Conservation (phyloP, 2,113 vertebrate genomes). For the Circaetus gallicus region DNA sequence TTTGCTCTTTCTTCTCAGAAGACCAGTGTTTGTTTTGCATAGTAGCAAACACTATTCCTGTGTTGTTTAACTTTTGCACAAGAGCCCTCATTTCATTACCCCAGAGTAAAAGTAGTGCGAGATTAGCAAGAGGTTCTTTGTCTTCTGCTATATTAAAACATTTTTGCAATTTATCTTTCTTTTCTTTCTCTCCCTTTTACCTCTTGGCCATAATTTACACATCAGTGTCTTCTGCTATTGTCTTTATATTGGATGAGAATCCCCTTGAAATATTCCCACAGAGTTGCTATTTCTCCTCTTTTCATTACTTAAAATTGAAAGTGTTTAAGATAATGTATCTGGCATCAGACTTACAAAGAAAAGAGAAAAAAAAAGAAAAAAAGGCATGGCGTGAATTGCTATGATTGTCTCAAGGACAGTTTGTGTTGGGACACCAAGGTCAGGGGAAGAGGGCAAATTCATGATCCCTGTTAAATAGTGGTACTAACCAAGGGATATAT, state of each 20-base stretch:
- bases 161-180: neutral
- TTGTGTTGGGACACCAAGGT: neutral
- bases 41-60: neutral
- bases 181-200: neutral
- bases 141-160: slow-evolving; percentile 10
- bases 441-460: neutral
- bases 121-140: slow-evolving; percentile 13
- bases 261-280: slow-evolving; percentile 24
- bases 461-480: neutral
- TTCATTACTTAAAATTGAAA: neutral
- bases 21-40: slow-evolving; percentile 48
- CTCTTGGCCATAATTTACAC: slow-evolving; percentile 16
- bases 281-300: slow-evolving; percentile 7
- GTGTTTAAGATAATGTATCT: slow-evolving; percentile 8
- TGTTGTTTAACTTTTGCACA: slow-evolving; percentile 19
- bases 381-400: neutral
- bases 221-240: neutral
- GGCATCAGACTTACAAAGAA: neutral
- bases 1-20: slow-evolving; percentile 44
- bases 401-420: neutral
- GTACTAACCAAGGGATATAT: neutral
- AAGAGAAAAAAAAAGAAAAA: neutral
- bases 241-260: slow-evolving; percentile 20
- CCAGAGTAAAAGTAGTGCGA: neutral
- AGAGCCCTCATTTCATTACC: neutral